Base-by-base conservation (phyloP, 2,888 invertebrate species). In the Tuta absoluta region DNA sequence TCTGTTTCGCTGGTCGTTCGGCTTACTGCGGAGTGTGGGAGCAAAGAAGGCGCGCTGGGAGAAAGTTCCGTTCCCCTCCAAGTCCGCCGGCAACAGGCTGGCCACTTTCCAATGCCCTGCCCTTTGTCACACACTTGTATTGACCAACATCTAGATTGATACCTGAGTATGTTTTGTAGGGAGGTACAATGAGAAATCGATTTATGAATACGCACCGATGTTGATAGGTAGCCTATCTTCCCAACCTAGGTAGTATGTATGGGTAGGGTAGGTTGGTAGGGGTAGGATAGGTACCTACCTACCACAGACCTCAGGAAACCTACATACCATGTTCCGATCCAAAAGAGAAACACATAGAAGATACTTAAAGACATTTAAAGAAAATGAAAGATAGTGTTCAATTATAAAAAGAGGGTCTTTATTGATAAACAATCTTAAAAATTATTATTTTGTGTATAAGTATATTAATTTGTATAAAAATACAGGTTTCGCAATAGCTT, bases 21-120 rank as follows among this genome's bases (percentile, higher is more conserved):
- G 33, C 33, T 33, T n/a, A n/a, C 8, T 33, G 33, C 10, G 33
- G 7, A 7, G 33, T 33, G 33, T 33, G 33, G 33, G 33, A 33
- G 33, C 33, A 33, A 5, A 3, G 33, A 33, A 33, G 33, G 33
- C 33, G 33, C 33, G 33, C 33, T 53, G 28, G 53, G 28, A 53
- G 53, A 53, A 53, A 53, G 53, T 53, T 24, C 23, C 11, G 17
- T 23, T 53, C 24, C 53, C 21, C 53, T 12, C 21, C 19, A 23
- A 21, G 23, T 19, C 14, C 24, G 5, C 56, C 28, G n/a, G n/a
- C 28, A 23, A 14, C 53, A 2, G 53, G 37, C 19, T 57, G 57
- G 57, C 57, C 57, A 57, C 57, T 57, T 57, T 57, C 57, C 57
- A 57, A 57, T 57, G 37, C 57, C 11, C 33, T 57, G 57, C 57